Base-by-base conservation (phyloP, 2,113 vertebrate species). In the Aspidoscelis tigris region DNA sequence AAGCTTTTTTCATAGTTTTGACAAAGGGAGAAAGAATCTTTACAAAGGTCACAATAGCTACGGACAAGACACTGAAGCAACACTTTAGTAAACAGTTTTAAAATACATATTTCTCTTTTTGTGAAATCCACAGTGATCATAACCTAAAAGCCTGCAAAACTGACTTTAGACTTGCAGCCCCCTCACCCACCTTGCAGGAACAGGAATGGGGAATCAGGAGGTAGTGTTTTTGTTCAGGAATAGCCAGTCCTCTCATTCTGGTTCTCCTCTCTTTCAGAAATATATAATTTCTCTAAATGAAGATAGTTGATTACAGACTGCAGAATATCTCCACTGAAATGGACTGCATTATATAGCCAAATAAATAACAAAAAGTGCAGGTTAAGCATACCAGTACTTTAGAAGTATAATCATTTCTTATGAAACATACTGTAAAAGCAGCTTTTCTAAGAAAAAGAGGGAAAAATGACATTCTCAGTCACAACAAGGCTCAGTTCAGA, bases 241-340 rank as follows among this genome's bases (percentile, higher is more conserved):
- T 21, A 78, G 21, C 21, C 55, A n/a, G 10, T 53, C 43, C n/a
- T 72, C 10, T 26, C 43, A 72, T 22, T 39, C 43, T 16, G 65
- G 41, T 39, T 14, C 64, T 55, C 33, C 53, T 64, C n/a, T 61
- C 70, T 86, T 76, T 53, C 39, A 50, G 41, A 58, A n/a, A 82
- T 21, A 7, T 64, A 39, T 64, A n/a, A n/a, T 77, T 77, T 78
- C 14, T 64, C 68, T 72, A 41, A 82, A 82, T 10, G 8, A 12
- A 61, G 41, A 66, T 43, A 69, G 4, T 9, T 82, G 79, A 86
- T 86, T 77, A 86, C n/a, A 86, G 21, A 41, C 70, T 71, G 39
- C 9, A 61, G 24, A 73, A 66, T 78, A 55, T 43, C 55, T 78
- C n/a, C 7, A 22, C 47, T 78, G 72, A 55, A 78, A 82, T 72